phyloP scores from a whole-genome alignment of 2,797 vertebrate species.

The Lutjanus argentimaculatus region DNA sequence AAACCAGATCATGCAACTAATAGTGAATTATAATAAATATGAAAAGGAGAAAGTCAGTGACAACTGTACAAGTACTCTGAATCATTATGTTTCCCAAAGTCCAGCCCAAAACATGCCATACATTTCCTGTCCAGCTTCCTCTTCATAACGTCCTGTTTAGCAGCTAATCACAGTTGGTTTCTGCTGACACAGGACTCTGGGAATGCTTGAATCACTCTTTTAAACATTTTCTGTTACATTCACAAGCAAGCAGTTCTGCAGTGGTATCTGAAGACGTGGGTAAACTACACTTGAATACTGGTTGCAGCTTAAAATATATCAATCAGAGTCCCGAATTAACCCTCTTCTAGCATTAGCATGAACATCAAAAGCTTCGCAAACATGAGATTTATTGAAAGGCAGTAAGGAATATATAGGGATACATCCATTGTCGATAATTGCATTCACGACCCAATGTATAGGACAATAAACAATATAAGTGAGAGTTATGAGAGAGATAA shows the following conservation, averaged over 20 bases:
- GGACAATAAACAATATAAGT: not conserved
- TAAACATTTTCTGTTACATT: not conserved
- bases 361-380: not conserved
- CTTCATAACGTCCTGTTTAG: conserved; percentile 67
- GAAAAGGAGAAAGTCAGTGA: not conserved
- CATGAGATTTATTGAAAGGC: not conserved
- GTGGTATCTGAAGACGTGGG: not conserved
- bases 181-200: conserved; percentile 62
- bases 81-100: conserved; percentile 11
- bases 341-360: not conserved
- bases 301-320: not conserved
- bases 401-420: not conserved
- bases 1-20: not conserved
- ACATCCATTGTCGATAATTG: not conserved
- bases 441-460: too few species aligned
- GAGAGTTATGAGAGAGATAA: too few species aligned
- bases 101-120: conserved; percentile 8
- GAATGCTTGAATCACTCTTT: conserved; percentile 36
- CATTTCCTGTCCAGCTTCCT: conserved; percentile 75
- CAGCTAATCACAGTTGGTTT: conserved; percentile 53
- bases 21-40: not conserved
- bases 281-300: not conserved
- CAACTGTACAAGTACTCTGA: not conserved
- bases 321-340: too few species aligned
- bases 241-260: not conserved